Percentiles rank a stretch among this genome's conserved stretches.
phyloP scores from a whole-genome alignment of 2,113 vertebrate species.

The Microcebus lehilahytsara region DNA sequence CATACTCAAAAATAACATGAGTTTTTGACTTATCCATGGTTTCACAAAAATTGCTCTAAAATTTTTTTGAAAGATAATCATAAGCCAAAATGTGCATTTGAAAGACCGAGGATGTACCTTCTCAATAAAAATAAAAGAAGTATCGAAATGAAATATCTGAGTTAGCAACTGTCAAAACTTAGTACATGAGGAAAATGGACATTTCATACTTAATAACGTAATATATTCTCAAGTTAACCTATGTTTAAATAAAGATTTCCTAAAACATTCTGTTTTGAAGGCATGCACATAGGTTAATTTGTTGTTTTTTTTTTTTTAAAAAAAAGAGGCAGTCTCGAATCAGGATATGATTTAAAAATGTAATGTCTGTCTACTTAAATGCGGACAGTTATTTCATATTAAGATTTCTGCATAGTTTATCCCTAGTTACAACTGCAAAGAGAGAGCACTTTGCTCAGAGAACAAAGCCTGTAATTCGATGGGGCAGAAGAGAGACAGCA shows the following conservation, averaged over 20 bases:
- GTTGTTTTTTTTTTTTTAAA: background rate
- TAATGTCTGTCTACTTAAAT: background rate
- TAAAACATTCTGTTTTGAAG: background rate
- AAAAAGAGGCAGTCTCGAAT: conserved; percentile 47
- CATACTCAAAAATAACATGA: too few species aligned
- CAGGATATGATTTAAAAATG: conserved; percentile 32
- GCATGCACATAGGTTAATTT: background rate
- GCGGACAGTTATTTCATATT: conserved; percentile 54
- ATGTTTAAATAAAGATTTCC: conserved; percentile 44
- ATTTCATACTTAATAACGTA: too few species aligned
- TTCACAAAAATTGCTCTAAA: too few species aligned
- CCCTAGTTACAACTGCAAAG: conserved; percentile 66
- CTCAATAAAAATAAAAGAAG: too few species aligned
- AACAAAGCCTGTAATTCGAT: conserved; percentile 75
- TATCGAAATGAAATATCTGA: too few species aligned
- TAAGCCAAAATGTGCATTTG: too few species aligned
- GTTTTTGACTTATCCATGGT: too few species aligned
- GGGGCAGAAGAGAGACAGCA: conserved; percentile 47
- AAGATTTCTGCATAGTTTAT: conserved; percentile 46
- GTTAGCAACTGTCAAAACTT: too few species aligned
- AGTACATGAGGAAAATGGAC: too few species aligned
- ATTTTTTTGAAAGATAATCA: too few species aligned
- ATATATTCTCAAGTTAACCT: conserved; percentile 10
- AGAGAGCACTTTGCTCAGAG: conserved; percentile 52
- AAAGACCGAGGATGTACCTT: too few species aligned